Evolutionary conservation across 2,113 vertebrate genomes (phyloP).

Genomic region (Poicephalus gulielmi): DNA sequence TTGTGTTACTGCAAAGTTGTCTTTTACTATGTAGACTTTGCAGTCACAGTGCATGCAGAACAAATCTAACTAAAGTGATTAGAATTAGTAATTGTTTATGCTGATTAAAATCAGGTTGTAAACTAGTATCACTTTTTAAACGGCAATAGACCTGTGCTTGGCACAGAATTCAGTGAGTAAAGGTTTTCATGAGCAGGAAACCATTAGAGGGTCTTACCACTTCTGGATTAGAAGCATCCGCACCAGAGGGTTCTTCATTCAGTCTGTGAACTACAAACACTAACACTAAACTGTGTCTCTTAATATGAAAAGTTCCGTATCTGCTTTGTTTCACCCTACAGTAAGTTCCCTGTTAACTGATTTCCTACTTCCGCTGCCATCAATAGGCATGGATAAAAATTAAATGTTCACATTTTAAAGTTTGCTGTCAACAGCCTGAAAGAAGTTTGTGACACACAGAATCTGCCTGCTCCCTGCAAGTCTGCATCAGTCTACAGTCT

Average conservation of each 20-base stretch:
- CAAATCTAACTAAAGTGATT: background rate
- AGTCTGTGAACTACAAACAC: background rate
- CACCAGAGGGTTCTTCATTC: background rate
- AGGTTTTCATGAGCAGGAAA: background rate
- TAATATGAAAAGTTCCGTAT: background rate
- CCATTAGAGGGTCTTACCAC: background rate
- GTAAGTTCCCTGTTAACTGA: background rate
- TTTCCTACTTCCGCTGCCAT: background rate
- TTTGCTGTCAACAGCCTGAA: constrained; percentile 6
- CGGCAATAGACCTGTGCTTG: background rate
- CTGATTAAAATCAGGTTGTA: background rate
- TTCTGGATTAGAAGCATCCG: background rate
- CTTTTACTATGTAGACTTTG: background rate
- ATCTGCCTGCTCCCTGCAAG: background rate
- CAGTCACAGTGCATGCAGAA: background rate
- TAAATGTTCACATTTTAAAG: background rate
- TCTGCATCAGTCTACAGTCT: background rate
- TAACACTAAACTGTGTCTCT: background rate
- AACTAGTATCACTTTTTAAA: background rate
- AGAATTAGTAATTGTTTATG: background rate
- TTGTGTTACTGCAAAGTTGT: background rate
- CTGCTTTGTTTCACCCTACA: background rate
- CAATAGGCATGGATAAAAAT: background rate
- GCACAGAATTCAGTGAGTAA: background rate
- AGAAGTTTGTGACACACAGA: background rate